phyloP scores from a whole-genome alignment of 2,113 vertebrate species.

The Passer montanus region DNA sequence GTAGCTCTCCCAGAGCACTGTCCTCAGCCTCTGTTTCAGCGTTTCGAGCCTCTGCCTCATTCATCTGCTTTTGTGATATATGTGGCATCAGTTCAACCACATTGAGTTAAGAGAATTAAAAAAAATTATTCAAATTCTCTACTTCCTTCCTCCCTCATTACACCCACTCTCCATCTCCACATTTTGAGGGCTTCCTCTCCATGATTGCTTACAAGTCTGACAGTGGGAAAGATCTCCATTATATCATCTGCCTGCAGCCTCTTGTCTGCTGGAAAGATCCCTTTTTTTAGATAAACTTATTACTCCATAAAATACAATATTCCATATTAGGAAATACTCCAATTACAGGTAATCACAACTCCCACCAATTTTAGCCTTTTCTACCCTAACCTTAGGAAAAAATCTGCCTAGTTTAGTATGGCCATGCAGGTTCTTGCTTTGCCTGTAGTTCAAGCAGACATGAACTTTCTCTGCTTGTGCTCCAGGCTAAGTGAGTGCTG shows the following conservation, averaged over 20 bases:
- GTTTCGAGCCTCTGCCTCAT: not conserved
- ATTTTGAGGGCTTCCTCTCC: slow-evolving; percentile 36
- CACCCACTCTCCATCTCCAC: slow-evolving; percentile 44
- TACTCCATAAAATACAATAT: slow-evolving; percentile 3
- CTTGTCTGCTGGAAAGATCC: not conserved
- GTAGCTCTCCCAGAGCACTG: not conserved
- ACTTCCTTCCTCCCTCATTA: slow-evolving; percentile 45
- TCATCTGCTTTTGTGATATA: not conserved
- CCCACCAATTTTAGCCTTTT: slow-evolving; percentile 9
- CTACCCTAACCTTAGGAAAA: not conserved
- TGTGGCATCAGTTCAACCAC: not conserved
- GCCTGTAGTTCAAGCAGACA: not conserved
- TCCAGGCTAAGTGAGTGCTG: not conserved
- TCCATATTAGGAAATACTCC: not conserved
- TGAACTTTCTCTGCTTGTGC: not conserved
- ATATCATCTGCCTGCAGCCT: slow-evolving; percentile 36
- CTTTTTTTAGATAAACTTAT: not conserved
- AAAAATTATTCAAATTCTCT: not conserved
- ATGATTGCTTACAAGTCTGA: slow-evolving; percentile 24
- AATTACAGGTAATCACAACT: not conserved
- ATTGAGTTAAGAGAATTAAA: slow-evolving; percentile 1
- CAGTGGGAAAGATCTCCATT: slow-evolving; percentile 33
- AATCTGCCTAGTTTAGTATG: not conserved
- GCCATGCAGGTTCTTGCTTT: not conserved
- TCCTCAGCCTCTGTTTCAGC: not conserved